Evolutionary conservation across 2,797 vertebrate species (phyloP).

Genomic region (Microtus obscurus): DNA sequence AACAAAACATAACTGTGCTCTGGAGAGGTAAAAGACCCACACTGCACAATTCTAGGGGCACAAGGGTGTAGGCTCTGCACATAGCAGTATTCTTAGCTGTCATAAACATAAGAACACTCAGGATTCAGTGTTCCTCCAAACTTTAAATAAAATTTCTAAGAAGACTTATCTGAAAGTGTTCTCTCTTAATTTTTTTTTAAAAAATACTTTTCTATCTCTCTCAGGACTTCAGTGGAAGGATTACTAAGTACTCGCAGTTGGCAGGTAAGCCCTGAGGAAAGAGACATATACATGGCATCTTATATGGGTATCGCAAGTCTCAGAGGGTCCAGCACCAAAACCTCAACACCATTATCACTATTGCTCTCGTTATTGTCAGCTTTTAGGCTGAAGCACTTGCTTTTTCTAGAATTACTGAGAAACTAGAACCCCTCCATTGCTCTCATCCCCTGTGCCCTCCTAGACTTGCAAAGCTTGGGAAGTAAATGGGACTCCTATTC

Average conservation of each 20-base stretch:
- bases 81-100: not conserved
- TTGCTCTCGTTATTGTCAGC: not conserved
- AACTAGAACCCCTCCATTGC: not conserved
- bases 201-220: not conserved
- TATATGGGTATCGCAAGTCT: not conserved
- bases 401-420: not conserved
- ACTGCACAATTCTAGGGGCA: not conserved
- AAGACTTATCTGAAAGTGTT: not conserved
- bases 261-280: not conserved
- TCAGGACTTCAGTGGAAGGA: not conserved
- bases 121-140: not conserved
- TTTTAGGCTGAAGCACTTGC: not conserved
- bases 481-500: not conserved
- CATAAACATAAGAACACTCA: not conserved
- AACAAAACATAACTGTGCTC: not conserved
- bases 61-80: rapidly evolving
- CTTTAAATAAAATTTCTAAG: not conserved
- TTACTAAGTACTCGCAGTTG: not conserved
- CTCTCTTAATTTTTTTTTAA: not conserved
- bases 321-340: not conserved
- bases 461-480: not conserved
- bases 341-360: not conserved
- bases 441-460: not conserved
- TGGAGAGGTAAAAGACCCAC: not conserved
- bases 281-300: not conserved